phyloP scores from a whole-genome alignment of 92 coral and sea anemone genomes.

The Paramuricea clavata region DNA sequence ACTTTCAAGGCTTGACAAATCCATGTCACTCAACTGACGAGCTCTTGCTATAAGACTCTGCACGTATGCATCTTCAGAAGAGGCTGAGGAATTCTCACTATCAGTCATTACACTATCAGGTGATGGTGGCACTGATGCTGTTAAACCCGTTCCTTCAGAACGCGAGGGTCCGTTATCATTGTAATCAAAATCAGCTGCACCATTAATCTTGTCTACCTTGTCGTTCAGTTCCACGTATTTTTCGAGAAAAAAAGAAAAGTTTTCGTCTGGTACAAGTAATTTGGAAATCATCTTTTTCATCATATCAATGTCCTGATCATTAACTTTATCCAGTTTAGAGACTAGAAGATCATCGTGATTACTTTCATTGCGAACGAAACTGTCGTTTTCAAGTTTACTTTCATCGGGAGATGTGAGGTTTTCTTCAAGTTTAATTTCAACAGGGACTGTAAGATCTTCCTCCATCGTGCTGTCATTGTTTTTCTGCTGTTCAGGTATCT shows the following conservation, averaged over 20 bases:
- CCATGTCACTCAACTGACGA: background rate
- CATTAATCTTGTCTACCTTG: background rate
- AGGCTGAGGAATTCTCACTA: background rate
- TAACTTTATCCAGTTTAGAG: too few relatives aligned
- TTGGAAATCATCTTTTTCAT: too few relatives aligned
- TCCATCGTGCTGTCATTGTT: background rate
- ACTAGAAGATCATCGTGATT: too few relatives aligned
- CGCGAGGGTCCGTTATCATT: too few relatives aligned
- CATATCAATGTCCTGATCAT: too few relatives aligned
- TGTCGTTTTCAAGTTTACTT: background rate
- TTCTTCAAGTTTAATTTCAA: background rate
- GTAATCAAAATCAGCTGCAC: too few relatives aligned
- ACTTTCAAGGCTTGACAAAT: background rate
- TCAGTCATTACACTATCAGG: background rate
- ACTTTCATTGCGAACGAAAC: background rate
- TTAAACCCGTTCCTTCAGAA: too few relatives aligned
- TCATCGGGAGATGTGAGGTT: background rate
- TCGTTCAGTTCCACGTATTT: background rate
- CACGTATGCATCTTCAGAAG: background rate
- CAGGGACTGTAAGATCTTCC: background rate
- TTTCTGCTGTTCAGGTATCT: background rate
- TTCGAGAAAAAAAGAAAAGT: background rate
- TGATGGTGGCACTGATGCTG: too few relatives aligned
- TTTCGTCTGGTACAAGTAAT: background rate
- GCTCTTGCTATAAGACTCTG: slow-evolving; percentile 8